These are phyloP conservation scores for Poeciliopsis infans DNA, from an alignment of 2,797 vertebrate species.

Conservation along the genomic window DNA sequence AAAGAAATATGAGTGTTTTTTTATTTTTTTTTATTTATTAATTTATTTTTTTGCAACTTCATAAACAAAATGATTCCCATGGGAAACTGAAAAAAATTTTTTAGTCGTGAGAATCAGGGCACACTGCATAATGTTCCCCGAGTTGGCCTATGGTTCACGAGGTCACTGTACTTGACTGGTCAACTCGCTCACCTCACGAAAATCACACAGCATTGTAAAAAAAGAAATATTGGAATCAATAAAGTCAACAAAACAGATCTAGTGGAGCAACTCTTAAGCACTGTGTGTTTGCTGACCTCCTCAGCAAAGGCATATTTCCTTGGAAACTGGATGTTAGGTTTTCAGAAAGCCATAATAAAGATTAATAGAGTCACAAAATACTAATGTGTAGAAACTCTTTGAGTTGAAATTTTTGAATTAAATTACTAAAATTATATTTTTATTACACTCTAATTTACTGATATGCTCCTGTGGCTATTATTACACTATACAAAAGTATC, in stretches of 20 bases:
- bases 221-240: not conserved
- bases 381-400: not conserved
- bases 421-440: not conserved
- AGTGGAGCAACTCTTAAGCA: not conserved
- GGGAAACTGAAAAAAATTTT: not conserved
- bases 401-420: not conserved
- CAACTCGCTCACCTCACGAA: not conserved
- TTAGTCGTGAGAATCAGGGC: not conserved
- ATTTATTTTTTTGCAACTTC: conserved; percentile 13
- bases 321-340: not conserved
- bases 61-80: conserved; percentile 10
- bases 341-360: not conserved
- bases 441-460: not conserved
- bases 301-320: not conserved
- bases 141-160: not conserved
- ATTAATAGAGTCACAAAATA: not conserved
- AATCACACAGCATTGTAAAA: not conserved
- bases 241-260: not conserved
- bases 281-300: not conserved
- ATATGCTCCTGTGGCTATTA: not conserved
- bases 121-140: not conserved
- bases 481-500: not conserved
- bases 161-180: not conserved
- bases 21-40: not conserved
- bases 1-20: conserved; percentile 9